phyloP scores from a whole-genome alignment of 2,888 invertebrate genomes.

The Andrena chrysosceles region DNA sequence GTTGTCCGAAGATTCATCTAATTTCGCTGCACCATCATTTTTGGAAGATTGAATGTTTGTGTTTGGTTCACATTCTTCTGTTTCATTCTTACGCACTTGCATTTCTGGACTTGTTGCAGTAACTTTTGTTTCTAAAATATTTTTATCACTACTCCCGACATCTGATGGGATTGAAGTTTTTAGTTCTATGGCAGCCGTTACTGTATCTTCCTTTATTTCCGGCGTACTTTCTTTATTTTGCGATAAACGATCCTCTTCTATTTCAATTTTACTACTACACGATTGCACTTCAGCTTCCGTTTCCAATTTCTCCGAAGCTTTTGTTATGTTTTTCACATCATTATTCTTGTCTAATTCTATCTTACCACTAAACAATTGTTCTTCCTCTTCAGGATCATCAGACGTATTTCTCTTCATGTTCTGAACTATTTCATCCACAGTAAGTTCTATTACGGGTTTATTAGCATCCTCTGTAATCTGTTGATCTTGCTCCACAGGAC shows the following conservation, averaged over 20 bases:
- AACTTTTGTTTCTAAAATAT: not conserved
- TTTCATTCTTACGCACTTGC: not conserved
- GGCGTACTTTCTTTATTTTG: not conserved
- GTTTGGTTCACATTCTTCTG: not conserved
- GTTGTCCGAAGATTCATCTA: not conserved
- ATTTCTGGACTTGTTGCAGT: not conserved
- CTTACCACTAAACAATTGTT: not conserved
- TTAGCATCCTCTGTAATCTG: not conserved
- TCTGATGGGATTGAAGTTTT: not conserved
- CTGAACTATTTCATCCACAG: slow-evolving; percentile 71
- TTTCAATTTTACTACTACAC: not conserved
- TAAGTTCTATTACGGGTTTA: slow-evolving; percentile 57
- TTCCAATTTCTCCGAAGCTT: not conserved
- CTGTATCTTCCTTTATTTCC: not conserved
- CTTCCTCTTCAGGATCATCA: slow-evolving; percentile 16
- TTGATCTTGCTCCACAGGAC: not conserved
- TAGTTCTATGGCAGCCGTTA: not conserved
- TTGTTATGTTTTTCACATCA: not conserved
- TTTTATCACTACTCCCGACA: not conserved
- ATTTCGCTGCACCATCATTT: not conserved
- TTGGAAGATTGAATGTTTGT: not conserved
- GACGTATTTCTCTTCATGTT: slow-evolving; percentile 54
- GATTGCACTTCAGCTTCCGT: not conserved
- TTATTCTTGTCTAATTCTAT: not conserved
- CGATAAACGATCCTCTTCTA: not conserved